A percentile compares a stretch with the other conserved stretches of the same genome.
These are phyloP conservation scores for Neoniphon sammara DNA, from an alignment of 2,797 vertebrate genomes.

Conservation along the genomic window DNA sequence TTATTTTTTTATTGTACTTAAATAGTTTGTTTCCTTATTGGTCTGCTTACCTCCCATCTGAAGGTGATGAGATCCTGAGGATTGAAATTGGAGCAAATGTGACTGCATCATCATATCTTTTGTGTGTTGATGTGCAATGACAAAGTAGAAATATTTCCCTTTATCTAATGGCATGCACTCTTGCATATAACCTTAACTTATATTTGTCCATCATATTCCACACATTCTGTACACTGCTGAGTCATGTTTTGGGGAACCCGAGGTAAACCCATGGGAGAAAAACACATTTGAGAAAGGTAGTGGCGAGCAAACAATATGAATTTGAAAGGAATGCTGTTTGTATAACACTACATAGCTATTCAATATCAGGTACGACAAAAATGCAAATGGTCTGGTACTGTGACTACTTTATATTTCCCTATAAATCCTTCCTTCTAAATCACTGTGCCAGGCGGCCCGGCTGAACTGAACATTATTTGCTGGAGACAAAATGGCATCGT, in stretches of 20 bases:
- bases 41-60: too few species aligned
- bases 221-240: not conserved
- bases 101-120: not conserved
- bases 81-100: not conserved
- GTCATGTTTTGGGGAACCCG: not conserved
- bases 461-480: not conserved
- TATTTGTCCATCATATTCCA: not conserved
- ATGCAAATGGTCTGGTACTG: constrained; percentile 13
- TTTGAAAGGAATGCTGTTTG: constrained; percentile 26
- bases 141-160: too few species aligned
- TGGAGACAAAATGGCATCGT: not conserved
- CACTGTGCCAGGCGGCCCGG: not conserved
- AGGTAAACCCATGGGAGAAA: not conserved
- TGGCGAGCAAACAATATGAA: constrained; percentile 1
- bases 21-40: too few species aligned
- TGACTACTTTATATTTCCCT: not conserved
- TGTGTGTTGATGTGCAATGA: constrained; percentile 1
- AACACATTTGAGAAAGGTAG: not conserved
- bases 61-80: too few species aligned
- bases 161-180: not conserved
- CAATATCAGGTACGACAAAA: not conserved
- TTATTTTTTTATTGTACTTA: too few species aligned
- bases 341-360: not conserved
- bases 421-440: not conserved
- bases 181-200: not conserved